These are phyloP conservation scores for Tuta absoluta DNA, from an alignment of 2,888 invertebrate genomes.

Conservation along the genomic window DNA sequence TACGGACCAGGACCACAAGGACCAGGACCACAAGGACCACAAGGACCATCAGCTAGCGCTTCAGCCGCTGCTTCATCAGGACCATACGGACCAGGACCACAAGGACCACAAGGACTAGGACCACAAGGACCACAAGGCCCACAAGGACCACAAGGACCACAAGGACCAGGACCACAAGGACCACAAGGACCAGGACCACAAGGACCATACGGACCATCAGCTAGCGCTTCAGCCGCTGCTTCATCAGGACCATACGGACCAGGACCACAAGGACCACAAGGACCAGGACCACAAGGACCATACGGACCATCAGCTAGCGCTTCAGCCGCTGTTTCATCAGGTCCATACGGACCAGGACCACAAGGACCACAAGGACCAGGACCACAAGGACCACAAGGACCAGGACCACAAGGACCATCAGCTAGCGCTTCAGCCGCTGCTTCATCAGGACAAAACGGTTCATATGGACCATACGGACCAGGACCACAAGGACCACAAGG, in stretches of 20 bases:
- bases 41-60: constrained; percentile 4
- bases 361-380: constrained; percentile 13
- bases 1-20: too few species aligned
- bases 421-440: too few species aligned
- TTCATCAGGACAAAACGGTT: constrained; percentile 17
- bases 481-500: background rate
- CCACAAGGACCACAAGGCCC: constrained; percentile 15
- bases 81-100: background rate
- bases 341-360: constrained; percentile 11
- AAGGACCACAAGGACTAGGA: background rate
- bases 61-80: constrained; percentile 5
- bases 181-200: too few species aligned
- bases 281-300: constrained; percentile 8
- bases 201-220: too few species aligned
- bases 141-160: constrained; percentile 15
- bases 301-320: too few species aligned
- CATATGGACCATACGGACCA: constrained; percentile 21
- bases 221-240: background rate
- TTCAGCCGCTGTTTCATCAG: too few species aligned
- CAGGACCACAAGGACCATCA: too few species aligned
- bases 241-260: constrained; percentile 13
- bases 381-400: background rate
- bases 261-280: constrained; percentile 15
- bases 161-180: too few species aligned
- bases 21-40: background rate